phyloP scores from a whole-genome alignment of 2,797 vertebrate species.

The Poecilia velifera region DNA sequence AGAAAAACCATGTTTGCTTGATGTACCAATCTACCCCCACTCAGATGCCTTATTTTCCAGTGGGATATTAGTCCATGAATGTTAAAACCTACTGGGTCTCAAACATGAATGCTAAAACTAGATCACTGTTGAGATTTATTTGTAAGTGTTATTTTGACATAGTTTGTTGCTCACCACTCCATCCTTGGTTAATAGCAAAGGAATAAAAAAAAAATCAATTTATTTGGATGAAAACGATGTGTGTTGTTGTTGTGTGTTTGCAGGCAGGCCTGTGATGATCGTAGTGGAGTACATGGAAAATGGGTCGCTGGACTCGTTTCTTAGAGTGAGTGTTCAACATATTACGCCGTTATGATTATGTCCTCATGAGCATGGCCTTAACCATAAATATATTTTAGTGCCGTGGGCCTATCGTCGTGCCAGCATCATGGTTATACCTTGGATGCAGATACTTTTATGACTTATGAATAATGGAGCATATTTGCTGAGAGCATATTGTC shows the following conservation, averaged over 20 bases:
- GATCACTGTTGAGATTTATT: neutral
- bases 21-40: constrained; percentile 29
- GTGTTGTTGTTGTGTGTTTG: constrained; percentile 68
- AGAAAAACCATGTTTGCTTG: constrained; percentile 24
- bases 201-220: neutral
- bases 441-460: constrained; percentile 9
- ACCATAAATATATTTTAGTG: constrained; percentile 26
- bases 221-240: neutral
- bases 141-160: neutral
- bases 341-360: constrained; percentile 1
- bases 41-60: constrained; percentile 5
- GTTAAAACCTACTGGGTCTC: neutral
- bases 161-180: neutral
- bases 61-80: constrained; percentile 1
- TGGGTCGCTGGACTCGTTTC: constrained; percentile 94
- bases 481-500: constrained; percentile 17
- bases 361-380: constrained; percentile 16
- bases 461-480: constrained; percentile 15
- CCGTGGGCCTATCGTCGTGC: constrained; percentile 2
- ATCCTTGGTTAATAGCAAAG: neutral
- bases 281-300: constrained; percentile 98
- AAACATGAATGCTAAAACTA: constrained; percentile 2
- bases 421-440: constrained; percentile 16
- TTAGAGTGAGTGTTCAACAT: constrained; percentile 84
- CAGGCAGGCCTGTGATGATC: constrained; percentile 97